Evolutionary conservation across 2,113 vertebrate species (phyloP).

Genomic region (Alethe castanea): DNA sequence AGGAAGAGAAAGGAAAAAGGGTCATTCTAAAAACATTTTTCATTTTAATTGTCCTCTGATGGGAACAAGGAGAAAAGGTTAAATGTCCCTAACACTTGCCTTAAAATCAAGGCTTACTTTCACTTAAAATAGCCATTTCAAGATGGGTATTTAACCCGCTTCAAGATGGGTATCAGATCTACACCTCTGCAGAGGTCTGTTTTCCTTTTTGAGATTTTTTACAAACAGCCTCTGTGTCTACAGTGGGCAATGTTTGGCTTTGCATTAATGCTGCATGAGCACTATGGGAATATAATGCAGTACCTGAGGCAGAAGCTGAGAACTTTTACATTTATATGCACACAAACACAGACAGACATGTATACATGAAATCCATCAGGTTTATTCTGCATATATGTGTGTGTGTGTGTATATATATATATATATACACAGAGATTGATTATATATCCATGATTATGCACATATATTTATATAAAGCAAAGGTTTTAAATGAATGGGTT

Average conservation of each 20-base stretch:
- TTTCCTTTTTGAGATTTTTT: not conserved
- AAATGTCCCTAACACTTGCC: not conserved
- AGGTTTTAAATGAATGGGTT: not conserved
- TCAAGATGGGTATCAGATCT: not conserved
- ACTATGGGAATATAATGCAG: conserved; percentile 41
- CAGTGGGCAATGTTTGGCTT: not conserved
- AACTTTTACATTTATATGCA: not conserved
- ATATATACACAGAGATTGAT: not conserved
- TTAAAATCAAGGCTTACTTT: not conserved
- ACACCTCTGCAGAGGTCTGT: not conserved
- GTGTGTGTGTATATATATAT: not conserved
- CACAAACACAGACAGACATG: not conserved
- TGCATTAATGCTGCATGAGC: not conserved
- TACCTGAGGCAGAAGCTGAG: not conserved
- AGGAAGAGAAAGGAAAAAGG: not conserved
- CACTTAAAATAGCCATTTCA: not conserved
- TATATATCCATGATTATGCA: not conserved
- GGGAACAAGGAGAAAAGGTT: not conserved
- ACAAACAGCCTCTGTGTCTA: not conserved
- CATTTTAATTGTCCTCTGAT: not conserved
- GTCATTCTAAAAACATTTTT: not conserved
- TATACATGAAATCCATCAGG: not conserved
- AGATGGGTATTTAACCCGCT: not conserved
- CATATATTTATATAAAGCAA: not conserved
- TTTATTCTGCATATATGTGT: not conserved